These are phyloP conservation scores for Pseudochirops cupreus DNA, from an alignment of 2,797 vertebrate species.

Conservation along the genomic window DNA sequence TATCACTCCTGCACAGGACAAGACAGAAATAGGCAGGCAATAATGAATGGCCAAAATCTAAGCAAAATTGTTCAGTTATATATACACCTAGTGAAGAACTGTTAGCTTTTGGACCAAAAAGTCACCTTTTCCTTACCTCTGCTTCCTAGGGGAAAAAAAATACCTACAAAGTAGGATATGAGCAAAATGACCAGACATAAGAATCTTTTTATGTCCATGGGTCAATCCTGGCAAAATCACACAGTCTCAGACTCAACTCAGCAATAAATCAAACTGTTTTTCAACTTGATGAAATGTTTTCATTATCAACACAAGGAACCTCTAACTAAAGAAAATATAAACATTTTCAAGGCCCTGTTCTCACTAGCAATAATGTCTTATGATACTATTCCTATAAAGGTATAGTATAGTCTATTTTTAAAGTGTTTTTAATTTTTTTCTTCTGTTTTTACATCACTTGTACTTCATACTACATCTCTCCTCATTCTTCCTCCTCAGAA, in stretches of 20 bases:
- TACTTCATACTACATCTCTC: not conserved
- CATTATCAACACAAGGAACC: not conserved
- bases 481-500: not conserved
- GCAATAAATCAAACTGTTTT: conserved; percentile 46
- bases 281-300: not conserved
- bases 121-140: conserved; percentile 37
- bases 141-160: not conserved
- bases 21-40: conserved; percentile 20
- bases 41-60: not conserved
- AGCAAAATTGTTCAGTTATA: not conserved
- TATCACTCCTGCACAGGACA: not conserved
- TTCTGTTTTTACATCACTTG: not conserved
- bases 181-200: conserved; percentile 4
- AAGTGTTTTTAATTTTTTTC: not conserved
- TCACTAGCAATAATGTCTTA: conserved; percentile 39
- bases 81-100: not conserved
- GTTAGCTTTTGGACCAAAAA: not conserved
- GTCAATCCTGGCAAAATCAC: not conserved
- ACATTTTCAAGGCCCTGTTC: conserved; percentile 21
- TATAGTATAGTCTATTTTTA: not conserved
- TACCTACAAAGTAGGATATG: not conserved
- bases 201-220: not conserved
- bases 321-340: conserved; percentile 38
- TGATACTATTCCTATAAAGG: conserved; percentile 5
- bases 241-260: not conserved